phyloP scores from a whole-genome alignment of 2,113 vertebrate species.

The Ctenomys sociabilis region DNA sequence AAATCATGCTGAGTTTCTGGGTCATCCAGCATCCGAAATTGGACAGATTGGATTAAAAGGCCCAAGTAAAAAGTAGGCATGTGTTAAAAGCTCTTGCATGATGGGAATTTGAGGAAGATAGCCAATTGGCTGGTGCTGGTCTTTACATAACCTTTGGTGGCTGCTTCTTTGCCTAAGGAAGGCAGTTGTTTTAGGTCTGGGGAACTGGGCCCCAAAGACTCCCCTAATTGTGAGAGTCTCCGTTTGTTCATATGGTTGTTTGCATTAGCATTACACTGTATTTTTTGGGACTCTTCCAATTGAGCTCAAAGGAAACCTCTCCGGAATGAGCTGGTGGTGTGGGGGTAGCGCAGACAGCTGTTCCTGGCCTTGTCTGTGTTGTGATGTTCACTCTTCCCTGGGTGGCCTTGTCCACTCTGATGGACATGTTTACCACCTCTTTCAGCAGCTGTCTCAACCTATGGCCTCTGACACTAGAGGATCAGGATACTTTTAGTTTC shows the following conservation, averaged over 20 bases:
- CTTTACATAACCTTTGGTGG: not conserved
- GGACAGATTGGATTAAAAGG: slow-evolving; percentile 47
- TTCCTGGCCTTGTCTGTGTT: not conserved
- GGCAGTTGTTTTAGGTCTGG: not conserved
- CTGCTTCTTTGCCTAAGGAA: not conserved
- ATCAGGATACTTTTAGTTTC: not conserved
- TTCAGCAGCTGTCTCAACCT: not conserved
- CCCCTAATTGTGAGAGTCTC: not conserved
- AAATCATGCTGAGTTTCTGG: slow-evolving; percentile 70
- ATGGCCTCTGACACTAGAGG: not conserved
- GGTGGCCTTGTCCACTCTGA: not conserved
- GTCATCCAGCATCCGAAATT: slow-evolving; percentile 63
- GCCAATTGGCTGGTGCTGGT: not conserved
- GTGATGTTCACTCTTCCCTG: not conserved
- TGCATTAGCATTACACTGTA: slow-evolving; percentile 48
- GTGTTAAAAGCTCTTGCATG: not conserved
- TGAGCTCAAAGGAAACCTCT: slow-evolving; percentile 45
- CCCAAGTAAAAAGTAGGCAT: not conserved
- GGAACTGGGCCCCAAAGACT: not conserved
- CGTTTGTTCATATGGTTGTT: not conserved
- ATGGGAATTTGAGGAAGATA: not conserved
- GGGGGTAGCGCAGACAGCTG: slow-evolving; percentile 43
- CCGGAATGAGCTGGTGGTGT: not conserved
- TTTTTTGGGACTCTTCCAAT: slow-evolving; percentile 63
- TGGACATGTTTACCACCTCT: not conserved